These are phyloP conservation scores for Hesperophylax magnus DNA, from an alignment of 1,140 invertebrate genomes.

Conservation along the genomic window DNA sequence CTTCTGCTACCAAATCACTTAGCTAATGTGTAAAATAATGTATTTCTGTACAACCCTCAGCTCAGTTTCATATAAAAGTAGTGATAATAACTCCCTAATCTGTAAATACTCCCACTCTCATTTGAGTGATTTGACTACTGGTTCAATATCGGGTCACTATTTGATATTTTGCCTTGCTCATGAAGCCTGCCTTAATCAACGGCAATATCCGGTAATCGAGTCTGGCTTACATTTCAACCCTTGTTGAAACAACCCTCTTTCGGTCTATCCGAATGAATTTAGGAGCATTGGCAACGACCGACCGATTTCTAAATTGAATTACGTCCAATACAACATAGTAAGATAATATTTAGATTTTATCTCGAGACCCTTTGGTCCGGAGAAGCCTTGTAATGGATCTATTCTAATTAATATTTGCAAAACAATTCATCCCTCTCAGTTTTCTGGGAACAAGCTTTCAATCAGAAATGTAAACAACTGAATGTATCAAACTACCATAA, in stretches of 20 bases:
- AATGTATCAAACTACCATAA: too few relatives aligned
- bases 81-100: too few relatives aligned
- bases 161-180: too few relatives aligned
- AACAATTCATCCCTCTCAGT: constrained; percentile 6
- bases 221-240: constrained; percentile 34
- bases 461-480: background rate
- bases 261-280: constrained; percentile 27
- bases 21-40: too few relatives aligned
- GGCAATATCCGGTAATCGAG: constrained; percentile 30
- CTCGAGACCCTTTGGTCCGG: background rate
- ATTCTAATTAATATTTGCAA: constrained; percentile 28
- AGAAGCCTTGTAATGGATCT: constrained; percentile 29
- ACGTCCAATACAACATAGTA: background rate
- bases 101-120: too few relatives aligned
- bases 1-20: too few relatives aligned
- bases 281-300: constrained; percentile 3
- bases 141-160: too few relatives aligned
- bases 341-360: constrained; percentile 44
- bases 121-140: too few relatives aligned
- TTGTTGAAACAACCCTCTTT: background rate
- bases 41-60: too few relatives aligned
- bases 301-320: constrained; percentile 31
- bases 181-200: constrained; percentile 18
- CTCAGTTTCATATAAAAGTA: too few relatives aligned
- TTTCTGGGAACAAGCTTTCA: background rate